Conservation (phyloP, 2,113 vertebrate genomes). For the Heteronetta atricapilla region DNA sequence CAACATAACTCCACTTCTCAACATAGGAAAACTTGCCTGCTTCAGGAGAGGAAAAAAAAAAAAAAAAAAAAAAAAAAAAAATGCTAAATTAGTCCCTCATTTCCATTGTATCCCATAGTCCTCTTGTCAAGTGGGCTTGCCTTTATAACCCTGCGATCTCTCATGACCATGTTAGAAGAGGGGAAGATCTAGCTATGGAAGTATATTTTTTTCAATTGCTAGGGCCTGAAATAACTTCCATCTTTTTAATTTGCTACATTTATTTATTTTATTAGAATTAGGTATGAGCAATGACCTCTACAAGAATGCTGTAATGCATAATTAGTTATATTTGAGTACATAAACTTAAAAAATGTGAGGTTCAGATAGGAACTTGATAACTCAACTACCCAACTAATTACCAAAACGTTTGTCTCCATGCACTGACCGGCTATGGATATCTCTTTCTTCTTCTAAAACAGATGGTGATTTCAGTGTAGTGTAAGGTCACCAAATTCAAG, state of each 20-base stretch:
- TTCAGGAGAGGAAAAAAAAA: background rate
- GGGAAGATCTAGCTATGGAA: background rate
- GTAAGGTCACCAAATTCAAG: constrained; percentile 65
- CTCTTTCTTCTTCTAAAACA: constrained; percentile 22
- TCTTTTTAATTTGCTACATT: background rate
- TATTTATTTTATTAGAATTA: background rate
- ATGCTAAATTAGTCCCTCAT: background rate
- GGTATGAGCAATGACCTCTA: background rate
- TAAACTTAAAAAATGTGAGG: background rate
- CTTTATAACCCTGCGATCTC: background rate
- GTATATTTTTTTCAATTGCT: background rate
- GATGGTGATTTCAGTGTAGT: constrained; percentile 30
- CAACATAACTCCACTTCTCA: background rate
- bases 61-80: background rate
- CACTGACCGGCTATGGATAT: constrained; percentile 23
- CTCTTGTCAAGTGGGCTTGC: background rate
- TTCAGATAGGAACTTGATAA: background rate
- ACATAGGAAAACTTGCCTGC: background rate
- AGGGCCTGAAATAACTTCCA: background rate
- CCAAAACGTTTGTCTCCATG: background rate
- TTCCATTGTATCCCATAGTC: background rate
- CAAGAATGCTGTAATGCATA: background rate
- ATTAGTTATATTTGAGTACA: background rate
- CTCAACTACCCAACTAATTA: background rate
- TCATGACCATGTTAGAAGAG: background rate